phyloP scores from a whole-genome alignment of 2,797 vertebrate genomes.

The Gambusia yucatana region DNA sequence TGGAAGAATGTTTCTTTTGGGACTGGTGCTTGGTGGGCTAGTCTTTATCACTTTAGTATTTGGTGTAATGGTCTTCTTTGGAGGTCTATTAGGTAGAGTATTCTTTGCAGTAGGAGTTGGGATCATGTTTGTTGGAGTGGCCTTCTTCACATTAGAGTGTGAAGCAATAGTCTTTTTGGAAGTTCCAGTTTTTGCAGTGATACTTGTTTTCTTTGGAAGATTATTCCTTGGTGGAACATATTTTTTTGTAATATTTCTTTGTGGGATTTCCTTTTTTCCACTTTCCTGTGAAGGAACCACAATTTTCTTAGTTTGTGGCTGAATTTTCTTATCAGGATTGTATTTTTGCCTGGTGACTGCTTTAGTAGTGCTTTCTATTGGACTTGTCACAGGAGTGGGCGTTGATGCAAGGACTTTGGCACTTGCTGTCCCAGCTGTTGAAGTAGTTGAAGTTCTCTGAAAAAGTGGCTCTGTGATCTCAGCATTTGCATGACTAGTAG shows the following conservation, averaged over 20 bases:
- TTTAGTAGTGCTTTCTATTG: slow-evolving; percentile 24
- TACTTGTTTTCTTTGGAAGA: slow-evolving; percentile 26
- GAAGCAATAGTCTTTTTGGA: slow-evolving; percentile 8
- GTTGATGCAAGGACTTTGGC: slow-evolving; percentile 10
- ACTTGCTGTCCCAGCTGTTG: slow-evolving; percentile 18
- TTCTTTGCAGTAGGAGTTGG: not conserved
- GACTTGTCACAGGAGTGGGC: slow-evolving; percentile 17
- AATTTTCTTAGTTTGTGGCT: slow-evolving; percentile 36
- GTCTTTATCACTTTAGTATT: slow-evolving; percentile 15
- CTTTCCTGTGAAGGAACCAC: slow-evolving; percentile 14
- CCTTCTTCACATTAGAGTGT: slow-evolving; percentile 20
- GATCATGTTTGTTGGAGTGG: not conserved
- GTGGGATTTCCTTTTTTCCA: slow-evolving; percentile 9
- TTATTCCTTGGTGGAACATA: not conserved
- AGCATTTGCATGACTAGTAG: slow-evolving; percentile 26
- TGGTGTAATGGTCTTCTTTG: slow-evolving; percentile 7
- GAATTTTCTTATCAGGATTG: slow-evolving; percentile 49
- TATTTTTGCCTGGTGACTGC: slow-evolving; percentile 12
- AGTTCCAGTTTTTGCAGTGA: not conserved
- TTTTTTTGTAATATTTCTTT: slow-evolving; percentile 9
- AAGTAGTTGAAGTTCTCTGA: slow-evolving; percentile 29
- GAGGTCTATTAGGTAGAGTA: not conserved
- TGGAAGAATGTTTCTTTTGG: slow-evolving; percentile 11
- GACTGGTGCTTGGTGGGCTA: not conserved
- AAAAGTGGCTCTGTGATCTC: slow-evolving; percentile 21